Evolutionary conservation across 2,113 vertebrate species (phyloP).

Genomic region (Pimephales promelas): DNA sequence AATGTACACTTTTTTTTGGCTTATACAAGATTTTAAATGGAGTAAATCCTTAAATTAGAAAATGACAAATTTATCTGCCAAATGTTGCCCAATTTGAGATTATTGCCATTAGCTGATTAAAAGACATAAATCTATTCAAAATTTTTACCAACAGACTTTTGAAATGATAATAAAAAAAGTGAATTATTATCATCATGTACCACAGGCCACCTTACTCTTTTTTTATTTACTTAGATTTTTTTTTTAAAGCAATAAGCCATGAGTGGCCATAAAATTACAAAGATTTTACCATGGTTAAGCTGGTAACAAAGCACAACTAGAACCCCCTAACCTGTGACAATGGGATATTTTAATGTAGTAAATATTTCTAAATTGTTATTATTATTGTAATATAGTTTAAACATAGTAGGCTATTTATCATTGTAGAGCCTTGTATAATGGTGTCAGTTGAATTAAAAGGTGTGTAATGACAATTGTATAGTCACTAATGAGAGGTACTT

Average conservation of each 20-base stretch:
- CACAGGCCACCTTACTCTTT: background rate
- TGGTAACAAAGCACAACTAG: background rate
- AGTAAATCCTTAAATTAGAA: background rate
- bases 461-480: background rate
- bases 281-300: background rate
- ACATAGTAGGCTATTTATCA: background rate
- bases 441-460: background rate
- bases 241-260: background rate
- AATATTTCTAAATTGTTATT: too few species aligned
- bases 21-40: background rate
- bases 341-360: too few species aligned
- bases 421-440: background rate
- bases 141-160: background rate
- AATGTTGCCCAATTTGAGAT: background rate
- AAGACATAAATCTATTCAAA: background rate
- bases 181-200: background rate
- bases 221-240: background rate
- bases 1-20: background rate
- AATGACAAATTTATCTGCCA: background rate
- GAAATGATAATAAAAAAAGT: background rate
- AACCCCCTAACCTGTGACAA: background rate
- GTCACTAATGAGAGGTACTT: constrained; percentile 38
- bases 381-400: too few species aligned
- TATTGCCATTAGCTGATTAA: background rate
- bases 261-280: background rate